Base-by-base conservation (phyloP, 2,888 invertebrate genomes). In the Scelioninae gen. 1 region DNA sequence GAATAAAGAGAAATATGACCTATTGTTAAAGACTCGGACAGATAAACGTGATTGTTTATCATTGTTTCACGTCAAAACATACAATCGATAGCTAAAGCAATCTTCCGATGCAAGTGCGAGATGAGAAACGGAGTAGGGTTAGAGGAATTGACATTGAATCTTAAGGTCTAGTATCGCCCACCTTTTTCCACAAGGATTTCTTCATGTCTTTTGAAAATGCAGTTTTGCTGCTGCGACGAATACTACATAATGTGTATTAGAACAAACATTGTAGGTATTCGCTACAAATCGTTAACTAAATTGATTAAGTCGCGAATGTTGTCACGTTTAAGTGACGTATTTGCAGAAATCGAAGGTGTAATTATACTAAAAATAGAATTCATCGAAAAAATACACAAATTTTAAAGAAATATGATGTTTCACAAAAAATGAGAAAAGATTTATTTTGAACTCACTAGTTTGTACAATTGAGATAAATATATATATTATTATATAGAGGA, bases 251-350 rank as follows among this genome's bases (percentile, higher is more conserved):
- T n/a, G 53, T 68, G 23, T 29, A 38, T 32, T 31, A 34, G 8
- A 68, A 45, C 40, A 85, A 86, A 88, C 83, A 88, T 87, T 84
- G 86, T 88, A 88, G 62, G 87, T 88, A 84, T 88, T 88, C 87
- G 53, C 84, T 55, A 49, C 77, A 38, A 31, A 74, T 56, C 55
- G 68, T 66, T 72, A 29, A 69, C 80, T 88, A 88, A 88, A 84
- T 84, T 87, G 83, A 87, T 88, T 88, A 88, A 47, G 76, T 45
- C 4, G 23, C 23, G 4, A 23, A n/a, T 55, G 62, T 63, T 69
- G 69, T 81, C 84, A 84, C 86, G 85, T 78, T 38, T n/a, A 38
- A 40, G 23, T 23, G 23, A 23, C 23, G 23, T 23, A 23, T 23
- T 23, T 23, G 23, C 23, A 4, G 23, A 23, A 23, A 23, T 23